Percentiles rank a stretch among this genome's conserved stretches.
phyloP scores from a whole-genome alignment of 2,888 invertebrate genomes.

The Cenopis cana region DNA sequence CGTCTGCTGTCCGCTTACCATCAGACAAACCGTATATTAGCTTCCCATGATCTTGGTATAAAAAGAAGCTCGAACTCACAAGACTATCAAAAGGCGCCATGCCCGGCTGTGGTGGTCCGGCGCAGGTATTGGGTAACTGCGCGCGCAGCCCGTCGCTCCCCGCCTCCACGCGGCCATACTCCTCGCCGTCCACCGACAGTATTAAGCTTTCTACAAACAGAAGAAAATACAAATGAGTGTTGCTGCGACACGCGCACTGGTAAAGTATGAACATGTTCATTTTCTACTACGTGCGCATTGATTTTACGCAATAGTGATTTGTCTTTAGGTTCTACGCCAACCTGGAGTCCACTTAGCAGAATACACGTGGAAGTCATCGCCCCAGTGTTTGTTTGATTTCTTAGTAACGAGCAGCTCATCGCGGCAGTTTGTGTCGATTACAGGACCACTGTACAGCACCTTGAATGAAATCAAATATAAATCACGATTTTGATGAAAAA shows the following conservation, averaged over 20 bases:
- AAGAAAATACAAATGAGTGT: background rate
- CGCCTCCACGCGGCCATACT: conserved; percentile 76
- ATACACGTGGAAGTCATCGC: conserved; percentile 87
- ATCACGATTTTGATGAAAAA: too few species aligned
- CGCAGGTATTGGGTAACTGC: conserved; percentile 57
- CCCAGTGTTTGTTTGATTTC: conserved; percentile 66
- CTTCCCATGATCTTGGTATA: too few species aligned
- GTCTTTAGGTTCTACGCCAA: too few species aligned
- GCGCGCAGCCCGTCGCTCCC: conserved; percentile 63
- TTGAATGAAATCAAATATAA: conserved; percentile 40
- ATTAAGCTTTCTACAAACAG: conserved; percentile 73
- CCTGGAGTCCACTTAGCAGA: conserved; percentile 87
- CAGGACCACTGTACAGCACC: conserved; percentile 81
- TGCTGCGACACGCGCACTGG: too few species aligned
- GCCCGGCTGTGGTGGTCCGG: conserved; percentile 55
- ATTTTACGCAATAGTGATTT: too few species aligned
- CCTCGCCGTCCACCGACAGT: conserved; percentile 77
- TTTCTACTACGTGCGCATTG: too few species aligned
- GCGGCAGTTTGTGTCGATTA: conserved; percentile 70
- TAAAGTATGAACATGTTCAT: too few species aligned
- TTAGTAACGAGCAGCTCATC: conserved; percentile 61
- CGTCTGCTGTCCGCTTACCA: too few species aligned
- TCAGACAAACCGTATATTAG: background rate
- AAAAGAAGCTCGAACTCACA: conserved; percentile 56
- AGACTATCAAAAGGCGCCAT: conserved; percentile 76